Evolutionary conservation across 2,888 invertebrate genomes (phyloP).

Genomic region (Ariolimax columbianus): DNA sequence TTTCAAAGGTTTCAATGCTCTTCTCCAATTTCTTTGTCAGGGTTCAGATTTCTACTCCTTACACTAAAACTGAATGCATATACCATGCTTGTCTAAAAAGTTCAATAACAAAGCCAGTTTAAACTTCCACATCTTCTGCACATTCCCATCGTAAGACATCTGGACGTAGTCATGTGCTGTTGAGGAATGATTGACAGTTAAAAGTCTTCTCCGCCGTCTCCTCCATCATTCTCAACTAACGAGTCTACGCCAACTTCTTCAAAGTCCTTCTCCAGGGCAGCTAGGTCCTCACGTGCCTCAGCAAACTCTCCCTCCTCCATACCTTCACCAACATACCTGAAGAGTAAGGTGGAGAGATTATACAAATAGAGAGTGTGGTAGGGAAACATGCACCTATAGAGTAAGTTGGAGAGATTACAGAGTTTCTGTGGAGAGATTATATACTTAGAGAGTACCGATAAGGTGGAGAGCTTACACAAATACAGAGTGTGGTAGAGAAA

Average conservation of each 20-base stretch:
- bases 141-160: neutral
- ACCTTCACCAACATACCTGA: conserved; percentile 74
- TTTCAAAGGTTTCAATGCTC: too few species aligned
- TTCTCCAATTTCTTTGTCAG: too few species aligned
- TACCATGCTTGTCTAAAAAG: neutral
- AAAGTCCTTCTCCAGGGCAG: conserved; percentile 67
- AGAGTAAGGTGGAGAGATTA: neutral
- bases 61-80: too few species aligned
- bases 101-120: neutral
- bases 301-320: conserved; percentile 70
- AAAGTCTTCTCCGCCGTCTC: conserved; percentile 18
- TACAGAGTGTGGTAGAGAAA: too few species aligned
- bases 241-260: conserved; percentile 47
- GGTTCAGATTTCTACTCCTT: too few species aligned
- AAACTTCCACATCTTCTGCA: neutral
- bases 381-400: neutral
- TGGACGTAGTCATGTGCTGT: neutral
- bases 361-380: neutral
- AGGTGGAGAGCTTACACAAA: too few species aligned
- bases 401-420: neutral
- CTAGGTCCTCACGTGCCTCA: conserved; percentile 72
- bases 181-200: neutral
- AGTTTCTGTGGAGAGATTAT: too few species aligned
- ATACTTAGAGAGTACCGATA: too few species aligned
- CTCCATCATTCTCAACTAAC: neutral